Conservation (phyloP, 2,797 vertebrate species). For the Protonibea diacanthus region DNA sequence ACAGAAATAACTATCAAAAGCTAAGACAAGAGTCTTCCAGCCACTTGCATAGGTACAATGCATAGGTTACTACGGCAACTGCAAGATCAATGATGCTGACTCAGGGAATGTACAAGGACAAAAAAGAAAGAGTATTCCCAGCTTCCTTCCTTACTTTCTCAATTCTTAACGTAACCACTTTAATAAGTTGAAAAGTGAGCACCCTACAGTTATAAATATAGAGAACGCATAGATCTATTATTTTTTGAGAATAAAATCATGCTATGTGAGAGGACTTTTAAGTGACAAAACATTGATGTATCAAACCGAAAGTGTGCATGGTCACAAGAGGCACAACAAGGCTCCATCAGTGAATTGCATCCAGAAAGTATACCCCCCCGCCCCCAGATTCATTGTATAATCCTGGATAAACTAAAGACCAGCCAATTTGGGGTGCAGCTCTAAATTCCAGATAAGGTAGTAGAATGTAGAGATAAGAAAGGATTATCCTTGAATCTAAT, state of each 20-base stretch:
- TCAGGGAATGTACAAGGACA: constrained; percentile 9
- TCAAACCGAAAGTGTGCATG: not conserved
- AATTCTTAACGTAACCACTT: not conserved
- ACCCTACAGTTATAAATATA: not conserved
- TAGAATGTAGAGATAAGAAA: constrained; percentile 57
- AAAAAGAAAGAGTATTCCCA: not conserved
- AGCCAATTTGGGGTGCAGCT: constrained; percentile 36
- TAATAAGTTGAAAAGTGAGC: not conserved
- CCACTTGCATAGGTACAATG: constrained; percentile 23
- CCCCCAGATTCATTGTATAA: constrained; percentile 40
- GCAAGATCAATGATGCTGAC: constrained; percentile 18
- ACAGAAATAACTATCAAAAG: constrained; percentile 38
- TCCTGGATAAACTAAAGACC: constrained; percentile 60
- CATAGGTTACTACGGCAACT: constrained; percentile 52
- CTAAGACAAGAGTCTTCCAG: constrained; percentile 31
- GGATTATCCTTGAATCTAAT: constrained; percentile 67
- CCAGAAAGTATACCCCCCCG: constrained; percentile 10
- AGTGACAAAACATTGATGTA: not conserved
- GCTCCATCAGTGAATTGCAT: constrained; percentile 9
- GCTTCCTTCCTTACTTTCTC: too few species aligned
- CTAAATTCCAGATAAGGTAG: constrained; percentile 61
- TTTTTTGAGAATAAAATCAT: not conserved
- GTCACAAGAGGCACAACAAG: not conserved
- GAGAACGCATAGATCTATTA: not conserved
- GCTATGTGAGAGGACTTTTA: not conserved